phyloP scores from a whole-genome alignment of 2,113 vertebrate species.

The Podiceps cristatus region DNA sequence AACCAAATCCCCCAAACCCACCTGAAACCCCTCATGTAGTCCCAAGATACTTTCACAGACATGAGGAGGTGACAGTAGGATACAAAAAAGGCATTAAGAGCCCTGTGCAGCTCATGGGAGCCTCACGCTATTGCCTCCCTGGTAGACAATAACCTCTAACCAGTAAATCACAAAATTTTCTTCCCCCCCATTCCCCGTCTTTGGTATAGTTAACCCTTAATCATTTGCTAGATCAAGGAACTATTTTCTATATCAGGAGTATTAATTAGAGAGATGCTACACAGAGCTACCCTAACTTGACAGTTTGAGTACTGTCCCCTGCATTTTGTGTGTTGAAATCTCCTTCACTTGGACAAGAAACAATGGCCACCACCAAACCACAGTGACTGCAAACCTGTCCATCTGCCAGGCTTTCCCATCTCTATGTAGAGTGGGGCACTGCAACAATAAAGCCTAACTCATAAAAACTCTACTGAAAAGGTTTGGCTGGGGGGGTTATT shows the following conservation, averaged over 20 bases:
- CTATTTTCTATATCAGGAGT: not conserved
- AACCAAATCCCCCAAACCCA: not conserved
- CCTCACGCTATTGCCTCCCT: not conserved
- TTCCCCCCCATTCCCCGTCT: not conserved
- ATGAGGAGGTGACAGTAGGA: not conserved
- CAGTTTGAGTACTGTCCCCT: not conserved
- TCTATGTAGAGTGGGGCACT: not conserved
- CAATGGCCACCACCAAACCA: not conserved
- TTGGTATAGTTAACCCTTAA: not conserved
- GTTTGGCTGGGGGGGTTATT: not conserved
- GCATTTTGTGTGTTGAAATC: not conserved
- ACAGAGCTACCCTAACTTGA: not conserved
- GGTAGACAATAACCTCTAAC: not conserved
- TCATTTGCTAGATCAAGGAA: not conserved
- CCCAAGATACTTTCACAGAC: not conserved
- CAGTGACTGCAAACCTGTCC: not conserved
- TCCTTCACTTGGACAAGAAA: not conserved
- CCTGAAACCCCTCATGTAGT: not conserved
- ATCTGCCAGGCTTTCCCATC: not conserved
- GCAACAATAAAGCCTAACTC: not conserved
- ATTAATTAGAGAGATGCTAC: not conserved
- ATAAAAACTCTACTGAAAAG: not conserved
- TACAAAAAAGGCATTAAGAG: not conserved
- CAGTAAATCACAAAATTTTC: not conserved
- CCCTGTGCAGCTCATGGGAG: not conserved